phyloP scores from a whole-genome alignment of 1,140 invertebrate genomes.

The Tenebrio molitor region DNA sequence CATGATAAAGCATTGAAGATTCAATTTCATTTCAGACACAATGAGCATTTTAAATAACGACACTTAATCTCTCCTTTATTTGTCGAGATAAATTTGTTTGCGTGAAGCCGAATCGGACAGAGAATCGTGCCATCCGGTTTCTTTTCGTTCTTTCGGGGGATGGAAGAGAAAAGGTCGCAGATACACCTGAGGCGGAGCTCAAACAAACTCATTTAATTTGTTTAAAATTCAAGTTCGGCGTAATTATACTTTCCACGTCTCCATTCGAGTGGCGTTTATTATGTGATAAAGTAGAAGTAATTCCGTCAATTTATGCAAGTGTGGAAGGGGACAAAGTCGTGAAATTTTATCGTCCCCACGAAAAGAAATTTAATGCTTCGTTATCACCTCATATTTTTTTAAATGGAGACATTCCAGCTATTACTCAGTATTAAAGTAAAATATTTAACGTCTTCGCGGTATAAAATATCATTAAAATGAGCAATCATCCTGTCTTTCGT shows the following conservation, averaged over 20 bases:
- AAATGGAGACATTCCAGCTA: constrained; percentile 40
- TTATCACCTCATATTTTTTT: constrained; percentile 45
- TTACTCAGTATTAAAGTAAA: constrained; percentile 43
- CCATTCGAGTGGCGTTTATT: constrained; percentile 15
- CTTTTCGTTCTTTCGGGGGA: not conserved
- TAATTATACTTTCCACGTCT: constrained; percentile 39
- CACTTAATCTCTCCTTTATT: constrained; percentile 1
- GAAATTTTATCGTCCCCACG: constrained; percentile 44
- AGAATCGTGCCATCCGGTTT: not conserved
- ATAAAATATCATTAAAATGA: constrained; percentile 43
- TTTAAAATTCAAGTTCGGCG: constrained; percentile 26
- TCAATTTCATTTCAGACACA: not conserved
- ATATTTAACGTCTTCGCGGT: constrained; percentile 22
- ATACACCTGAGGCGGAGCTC: not conserved
- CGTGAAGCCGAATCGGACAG: not conserved
- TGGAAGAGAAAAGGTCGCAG: not conserved
- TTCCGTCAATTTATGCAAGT: constrained; percentile 41
- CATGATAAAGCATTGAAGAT: constrained; percentile 4
- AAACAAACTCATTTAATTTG: constrained; percentile 30
- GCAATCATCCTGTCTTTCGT: constrained; percentile 11
- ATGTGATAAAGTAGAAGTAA: constrained; percentile 35
- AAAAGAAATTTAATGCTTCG: constrained; percentile 45
- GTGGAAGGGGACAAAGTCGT: constrained; percentile 27
- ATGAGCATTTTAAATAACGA: constrained; percentile 4
- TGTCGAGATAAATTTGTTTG: not conserved